Conservation (phyloP, 2,888 invertebrate species). For the Schizotus pectinicornis region DNA sequence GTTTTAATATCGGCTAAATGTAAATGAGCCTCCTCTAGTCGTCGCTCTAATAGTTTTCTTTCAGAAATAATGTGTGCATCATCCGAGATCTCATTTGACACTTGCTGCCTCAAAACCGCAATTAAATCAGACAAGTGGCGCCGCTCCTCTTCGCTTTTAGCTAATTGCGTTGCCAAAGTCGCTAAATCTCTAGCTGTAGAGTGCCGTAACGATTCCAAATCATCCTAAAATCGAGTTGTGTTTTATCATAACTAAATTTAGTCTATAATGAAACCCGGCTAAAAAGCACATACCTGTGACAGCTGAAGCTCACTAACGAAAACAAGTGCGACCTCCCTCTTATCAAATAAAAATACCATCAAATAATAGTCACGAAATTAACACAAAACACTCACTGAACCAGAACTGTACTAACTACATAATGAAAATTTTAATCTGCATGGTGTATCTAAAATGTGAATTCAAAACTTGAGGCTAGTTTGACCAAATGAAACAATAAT, state of each 20-base stretch:
- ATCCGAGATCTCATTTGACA: slow-evolving; percentile 57
- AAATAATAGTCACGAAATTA: slow-evolving; percentile 16
- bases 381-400: slow-evolving; percentile 5
- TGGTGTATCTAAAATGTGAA: not conserved
- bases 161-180: slow-evolving; percentile 70
- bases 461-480: too few relatives aligned
- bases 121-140: slow-evolving; percentile 71
- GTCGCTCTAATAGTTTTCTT: slow-evolving; percentile 72
- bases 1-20: slow-evolving; percentile 89
- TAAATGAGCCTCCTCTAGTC: slow-evolving; percentile 83
- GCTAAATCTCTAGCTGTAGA: slow-evolving; percentile 75
- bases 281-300: slow-evolving; percentile 58
- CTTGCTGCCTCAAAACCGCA: slow-evolving; percentile 63
- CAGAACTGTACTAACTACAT: not conserved
- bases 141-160: slow-evolving; percentile 78
- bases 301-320: slow-evolving; percentile 51
- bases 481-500: too few relatives aligned
- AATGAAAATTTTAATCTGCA: not conserved
- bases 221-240: slow-evolving; percentile 66
- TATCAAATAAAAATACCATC: slow-evolving; percentile 25
- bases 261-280: slow-evolving; percentile 31
- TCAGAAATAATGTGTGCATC: slow-evolving; percentile 67
- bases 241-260: slow-evolving; percentile 1
- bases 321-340: slow-evolving; percentile 32
- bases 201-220: slow-evolving; percentile 77